These are phyloP conservation scores for Ctenosaura bakeri DNA, from an alignment of 2,797 vertebrate species.

Conservation along the genomic window DNA sequence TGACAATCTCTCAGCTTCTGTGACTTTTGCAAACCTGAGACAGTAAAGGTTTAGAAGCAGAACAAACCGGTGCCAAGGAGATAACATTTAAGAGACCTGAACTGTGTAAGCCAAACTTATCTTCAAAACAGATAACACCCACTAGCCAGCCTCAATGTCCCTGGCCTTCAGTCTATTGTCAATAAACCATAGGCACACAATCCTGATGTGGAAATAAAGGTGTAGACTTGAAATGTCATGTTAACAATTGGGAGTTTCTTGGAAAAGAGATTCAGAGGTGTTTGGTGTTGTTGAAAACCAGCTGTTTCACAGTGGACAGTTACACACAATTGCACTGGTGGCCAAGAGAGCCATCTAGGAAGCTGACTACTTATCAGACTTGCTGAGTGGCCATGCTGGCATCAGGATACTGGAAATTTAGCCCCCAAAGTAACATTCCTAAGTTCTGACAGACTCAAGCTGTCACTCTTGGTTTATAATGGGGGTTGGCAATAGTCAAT, in stretches of 20 bases:
- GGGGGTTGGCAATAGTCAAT: too few relatives aligned
- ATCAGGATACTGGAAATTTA: too few relatives aligned
- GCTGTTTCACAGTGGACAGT: neutral
- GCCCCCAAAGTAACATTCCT: too few relatives aligned
- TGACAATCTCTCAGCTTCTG: conserved; percentile 10
- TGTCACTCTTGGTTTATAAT: neutral
- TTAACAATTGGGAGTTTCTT: neutral
- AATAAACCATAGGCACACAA: conserved; percentile 13
- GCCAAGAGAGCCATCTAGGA: too few relatives aligned
- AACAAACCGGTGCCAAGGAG: conserved; percentile 40
- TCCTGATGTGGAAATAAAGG: conserved; percentile 16
- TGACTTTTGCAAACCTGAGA: conserved; percentile 27
- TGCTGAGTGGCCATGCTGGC: too few relatives aligned
- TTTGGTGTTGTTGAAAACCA: conserved; percentile 19
- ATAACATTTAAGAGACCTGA: neutral
- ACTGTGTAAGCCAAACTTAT: conserved; percentile 55
- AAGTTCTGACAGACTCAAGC: neutral
- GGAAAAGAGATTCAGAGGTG: neutral
- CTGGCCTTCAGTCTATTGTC: conserved; percentile 11
- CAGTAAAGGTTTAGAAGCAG: conserved; percentile 31
- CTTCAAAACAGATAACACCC: conserved; percentile 32
- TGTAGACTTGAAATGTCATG: conserved; percentile 14
- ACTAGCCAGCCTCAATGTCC: neutral
- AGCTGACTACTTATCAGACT: too few relatives aligned
- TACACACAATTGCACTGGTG: neutral